phyloP scores from a whole-genome alignment of 2,797 vertebrate genomes.

The Calcarius lapponicus region DNA sequence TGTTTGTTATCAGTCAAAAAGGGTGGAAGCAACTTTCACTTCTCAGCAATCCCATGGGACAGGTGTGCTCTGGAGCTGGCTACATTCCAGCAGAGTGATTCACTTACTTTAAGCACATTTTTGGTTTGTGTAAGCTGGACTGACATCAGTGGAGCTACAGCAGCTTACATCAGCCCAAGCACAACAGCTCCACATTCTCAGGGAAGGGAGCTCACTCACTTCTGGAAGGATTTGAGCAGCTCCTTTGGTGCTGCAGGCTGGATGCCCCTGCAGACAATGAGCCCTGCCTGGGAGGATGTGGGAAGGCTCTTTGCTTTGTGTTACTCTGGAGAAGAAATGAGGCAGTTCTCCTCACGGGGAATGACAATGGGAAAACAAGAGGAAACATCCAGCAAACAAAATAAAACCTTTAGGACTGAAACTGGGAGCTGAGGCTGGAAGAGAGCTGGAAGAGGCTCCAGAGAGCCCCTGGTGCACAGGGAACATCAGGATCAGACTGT shows the following conservation, averaged over 20 bases:
- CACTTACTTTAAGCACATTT: not conserved
- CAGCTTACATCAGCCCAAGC: not conserved
- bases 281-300: not conserved
- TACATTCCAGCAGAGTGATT: not conserved
- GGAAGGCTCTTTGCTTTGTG: not conserved
- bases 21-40: not conserved
- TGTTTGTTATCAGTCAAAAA: not conserved
- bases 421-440: not conserved
- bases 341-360: not conserved
- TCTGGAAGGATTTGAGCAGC: not conserved
- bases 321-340: not conserved
- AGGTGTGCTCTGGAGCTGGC: not conserved
- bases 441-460: not conserved
- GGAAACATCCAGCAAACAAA: not conserved
- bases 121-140: not conserved
- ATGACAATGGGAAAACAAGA: not conserved
- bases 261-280: not conserved
- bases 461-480: accelerated
- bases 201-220: not conserved
- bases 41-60: not conserved
- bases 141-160: not conserved
- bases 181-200: accelerated
- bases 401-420: not conserved
- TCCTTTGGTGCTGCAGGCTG: not conserved
- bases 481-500: not conserved